A percentile compares a stretch with the other conserved stretches of the same genome.
These are phyloP conservation scores for Bursaphelenchus mucronatus DNA, from an alignment of 1,140 invertebrate genomes.

Conservation along the genomic window DNA sequence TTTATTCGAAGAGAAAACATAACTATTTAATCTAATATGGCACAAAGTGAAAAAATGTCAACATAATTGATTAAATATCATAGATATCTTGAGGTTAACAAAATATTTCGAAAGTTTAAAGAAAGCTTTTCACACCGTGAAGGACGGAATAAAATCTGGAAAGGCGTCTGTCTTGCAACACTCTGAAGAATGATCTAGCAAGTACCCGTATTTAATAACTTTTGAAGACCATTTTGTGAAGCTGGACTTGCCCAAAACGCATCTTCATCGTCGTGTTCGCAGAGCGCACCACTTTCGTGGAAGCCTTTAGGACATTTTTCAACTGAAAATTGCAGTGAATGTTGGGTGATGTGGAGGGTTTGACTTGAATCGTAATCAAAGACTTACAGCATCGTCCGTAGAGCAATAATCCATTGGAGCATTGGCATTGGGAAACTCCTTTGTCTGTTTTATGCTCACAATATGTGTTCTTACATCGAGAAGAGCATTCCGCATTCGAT, in stretches of 20 bases:
- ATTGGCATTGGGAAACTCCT: constrained; percentile 51
- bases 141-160: too few species aligned
- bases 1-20: too few species aligned
- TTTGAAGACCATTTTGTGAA: constrained; percentile 47
- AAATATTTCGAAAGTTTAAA: too few species aligned
- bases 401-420: constrained; percentile 47
- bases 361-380: constrained; percentile 9
- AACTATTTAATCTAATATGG: too few species aligned
- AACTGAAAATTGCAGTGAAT: constrained; percentile 35
- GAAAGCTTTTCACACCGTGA: too few species aligned
- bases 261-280: constrained; percentile 55
- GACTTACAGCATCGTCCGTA: constrained; percentile 57
- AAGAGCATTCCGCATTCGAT: constrained; percentile 42
- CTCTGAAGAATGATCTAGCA: constrained; percentile 29
- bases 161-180: too few species aligned
- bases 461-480: constrained; percentile 52
- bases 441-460: constrained; percentile 50
- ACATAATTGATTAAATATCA: too few species aligned
- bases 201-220: constrained; percentile 45
- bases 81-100: too few species aligned
- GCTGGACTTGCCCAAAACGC: constrained; percentile 48
- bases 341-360: neutral
- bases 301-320: constrained; percentile 49
- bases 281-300: constrained; percentile 51
- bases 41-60: too few species aligned